phyloP scores from a whole-genome alignment of 1,140 invertebrate species.

The Lanistes nyassanus region DNA sequence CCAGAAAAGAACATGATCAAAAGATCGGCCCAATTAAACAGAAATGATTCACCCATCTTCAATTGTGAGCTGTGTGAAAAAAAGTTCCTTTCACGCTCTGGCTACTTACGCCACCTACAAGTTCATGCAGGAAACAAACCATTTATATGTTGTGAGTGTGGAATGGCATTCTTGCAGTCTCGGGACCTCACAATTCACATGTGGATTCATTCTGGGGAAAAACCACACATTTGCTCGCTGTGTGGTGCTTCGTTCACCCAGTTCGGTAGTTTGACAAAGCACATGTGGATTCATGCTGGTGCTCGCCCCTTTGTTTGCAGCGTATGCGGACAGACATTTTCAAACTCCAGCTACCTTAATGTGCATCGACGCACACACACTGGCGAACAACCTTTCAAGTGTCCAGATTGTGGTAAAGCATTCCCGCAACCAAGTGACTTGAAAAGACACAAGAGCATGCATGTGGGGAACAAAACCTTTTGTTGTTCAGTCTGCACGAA shows the following conservation, averaged over 20 bases:
- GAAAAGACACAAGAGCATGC: constrained; percentile 15
- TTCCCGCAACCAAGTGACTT: constrained; percentile 36
- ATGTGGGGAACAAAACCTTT: constrained; percentile 15
- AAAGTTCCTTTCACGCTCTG: too few species aligned
- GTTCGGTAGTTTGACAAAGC: constrained; percentile 82
- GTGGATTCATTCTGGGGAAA: constrained; percentile 85
- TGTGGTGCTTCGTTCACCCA: constrained; percentile 77
- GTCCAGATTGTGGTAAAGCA: constrained; percentile 82
- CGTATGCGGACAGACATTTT: constrained; percentile 63
- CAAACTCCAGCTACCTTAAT: constrained; percentile 32
- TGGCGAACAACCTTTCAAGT: constrained; percentile 69
- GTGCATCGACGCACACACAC: constrained; percentile 10
- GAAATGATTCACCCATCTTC: too few species aligned
- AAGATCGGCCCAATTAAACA: too few species aligned
- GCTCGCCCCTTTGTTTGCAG: constrained; percentile 64
- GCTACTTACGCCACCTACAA: too few species aligned
- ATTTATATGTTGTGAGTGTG: constrained; percentile 70
- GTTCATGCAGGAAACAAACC: too few species aligned
- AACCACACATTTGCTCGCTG: constrained; percentile 73
- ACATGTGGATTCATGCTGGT: constrained; percentile 73
- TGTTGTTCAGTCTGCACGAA: constrained; percentile 12
- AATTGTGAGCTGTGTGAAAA: too few species aligned
- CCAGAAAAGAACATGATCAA: too few species aligned
- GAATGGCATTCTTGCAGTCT: constrained; percentile 59
- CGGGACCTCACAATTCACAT: constrained; percentile 74